Percentiles rank a stretch among this genome's conserved stretches.
Conservation (phyloP, 2,113 vertebrate genomes). For the Naja naja region DNA sequence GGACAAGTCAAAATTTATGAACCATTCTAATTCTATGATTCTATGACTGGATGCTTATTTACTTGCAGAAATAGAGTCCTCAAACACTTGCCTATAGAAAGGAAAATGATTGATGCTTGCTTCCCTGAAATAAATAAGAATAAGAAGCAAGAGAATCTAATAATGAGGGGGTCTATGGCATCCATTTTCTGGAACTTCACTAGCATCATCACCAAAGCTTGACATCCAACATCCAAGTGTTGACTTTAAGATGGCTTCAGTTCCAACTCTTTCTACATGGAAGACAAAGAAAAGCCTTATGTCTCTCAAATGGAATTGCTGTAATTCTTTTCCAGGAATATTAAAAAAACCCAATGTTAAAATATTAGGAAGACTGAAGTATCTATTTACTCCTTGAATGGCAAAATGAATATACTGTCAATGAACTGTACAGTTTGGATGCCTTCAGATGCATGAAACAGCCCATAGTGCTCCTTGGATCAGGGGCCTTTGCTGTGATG, state of each 20-base stretch:
- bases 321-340: neutral
- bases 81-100: neutral
- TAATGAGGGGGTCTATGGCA: neutral
- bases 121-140: neutral
- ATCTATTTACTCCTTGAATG: neutral
- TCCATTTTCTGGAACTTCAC: neutral
- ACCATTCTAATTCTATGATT: neutral
- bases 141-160: neutral
- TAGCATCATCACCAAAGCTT: neutral
- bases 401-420: neutral
- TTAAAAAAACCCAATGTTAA: neutral
- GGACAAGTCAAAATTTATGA: neutral
- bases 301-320: neutral
- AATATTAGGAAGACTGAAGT: neutral
- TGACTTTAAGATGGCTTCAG: neutral
- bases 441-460: neutral
- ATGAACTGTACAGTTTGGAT: neutral
- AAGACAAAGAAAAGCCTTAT: neutral
- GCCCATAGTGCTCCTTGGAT: neutral
- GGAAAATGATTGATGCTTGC: neutral
- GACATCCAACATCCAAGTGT: neutral
- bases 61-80: neutral
- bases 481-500: slow-evolving; percentile 6
- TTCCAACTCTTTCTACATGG: neutral
- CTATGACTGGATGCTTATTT: neutral